Evolutionary conservation across 1,140 invertebrate genomes (phyloP), one percentile per base, ranked within the genome.

Genomic region (Zaprionus gabonicus): DNA sequence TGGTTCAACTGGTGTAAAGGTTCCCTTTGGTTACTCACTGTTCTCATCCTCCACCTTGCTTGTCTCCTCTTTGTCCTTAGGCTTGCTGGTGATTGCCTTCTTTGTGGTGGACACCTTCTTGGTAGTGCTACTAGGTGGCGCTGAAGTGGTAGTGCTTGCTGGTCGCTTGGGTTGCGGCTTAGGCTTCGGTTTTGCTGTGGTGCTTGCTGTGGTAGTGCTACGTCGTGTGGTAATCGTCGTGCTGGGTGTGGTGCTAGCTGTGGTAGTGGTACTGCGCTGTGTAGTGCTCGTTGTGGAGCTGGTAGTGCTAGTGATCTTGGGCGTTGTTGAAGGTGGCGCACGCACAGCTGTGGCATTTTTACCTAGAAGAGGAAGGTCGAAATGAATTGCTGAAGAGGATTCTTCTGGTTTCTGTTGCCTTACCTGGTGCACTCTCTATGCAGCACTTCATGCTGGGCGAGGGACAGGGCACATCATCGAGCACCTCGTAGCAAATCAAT

Each of bases 391-490:
- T 46, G 20, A 1, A 23, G 10, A 13, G 46, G 20, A 5, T 51
- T 51, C 20, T 10, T 4, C 4, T 10, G 4, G 4, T 13, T 1
- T 23, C 3, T 51, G 3, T 51, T 41, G 38, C 5, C 4, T 85
- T 5, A 96, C 94, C 87, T 73, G 87, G 87, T 6, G 87, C 91
- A 57, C 95, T 94, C 76, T 97, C 96, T 2, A 97, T 94, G 81
- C 97, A 97, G 92, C 97, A 97, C 86, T 96, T 95, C 96, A 97
- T 97, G 70, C 95, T 95, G 1, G 95, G 90, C 20, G 95, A 95
- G 4, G 96, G 96, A 91, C 97, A 97, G 56, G 95, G 95, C 9
- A 97, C 95, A 83, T 97, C 95, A 46, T 97, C 96, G 20, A 97
- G 93, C 2, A 97, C 96, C 78, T 97, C 95, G 91, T 96, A 96